A percentile compares a stretch with the other conserved stretches of the same genome.
phyloP scores from a whole-genome alignment of 2,797 vertebrate genomes.

The Sebastes cheni region DNA sequence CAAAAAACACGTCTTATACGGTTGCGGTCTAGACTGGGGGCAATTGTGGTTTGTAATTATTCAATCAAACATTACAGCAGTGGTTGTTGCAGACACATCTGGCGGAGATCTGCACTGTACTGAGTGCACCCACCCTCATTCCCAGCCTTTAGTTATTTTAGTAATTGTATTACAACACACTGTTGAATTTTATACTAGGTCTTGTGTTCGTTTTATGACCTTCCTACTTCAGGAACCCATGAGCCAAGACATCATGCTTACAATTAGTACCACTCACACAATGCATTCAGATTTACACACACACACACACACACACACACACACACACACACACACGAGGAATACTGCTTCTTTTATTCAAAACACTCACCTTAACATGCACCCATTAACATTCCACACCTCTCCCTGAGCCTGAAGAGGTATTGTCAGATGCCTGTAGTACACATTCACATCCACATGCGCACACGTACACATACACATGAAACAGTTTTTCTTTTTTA shows the following conservation, averaged over 20 bases:
- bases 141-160: neutral
- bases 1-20: neutral
- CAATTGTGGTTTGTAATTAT: neutral
- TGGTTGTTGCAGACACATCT: neutral
- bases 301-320: neutral
- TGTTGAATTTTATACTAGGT: neutral
- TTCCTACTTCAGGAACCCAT: neutral
- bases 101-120: neutral
- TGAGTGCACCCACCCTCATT: neutral
- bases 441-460: neutral
- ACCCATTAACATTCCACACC: constrained; percentile 16
- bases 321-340: neutral
- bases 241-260: neutral
- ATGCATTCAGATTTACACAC: constrained; percentile 20
- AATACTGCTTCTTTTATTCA: neutral
- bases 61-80: neutral
- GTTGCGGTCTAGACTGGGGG: neutral
- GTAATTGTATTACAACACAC: neutral
- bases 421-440: neutral
- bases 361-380: neutral
- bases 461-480: neutral
- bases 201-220: neutral
- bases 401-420: neutral
- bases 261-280: neutral
- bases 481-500: constrained; percentile 40